A percentile compares a stretch with the other conserved stretches of the same genome.
Evolutionary conservation across 2,113 vertebrate genomes (phyloP).

Genomic region (Phrynosoma platyrhinos): DNA sequence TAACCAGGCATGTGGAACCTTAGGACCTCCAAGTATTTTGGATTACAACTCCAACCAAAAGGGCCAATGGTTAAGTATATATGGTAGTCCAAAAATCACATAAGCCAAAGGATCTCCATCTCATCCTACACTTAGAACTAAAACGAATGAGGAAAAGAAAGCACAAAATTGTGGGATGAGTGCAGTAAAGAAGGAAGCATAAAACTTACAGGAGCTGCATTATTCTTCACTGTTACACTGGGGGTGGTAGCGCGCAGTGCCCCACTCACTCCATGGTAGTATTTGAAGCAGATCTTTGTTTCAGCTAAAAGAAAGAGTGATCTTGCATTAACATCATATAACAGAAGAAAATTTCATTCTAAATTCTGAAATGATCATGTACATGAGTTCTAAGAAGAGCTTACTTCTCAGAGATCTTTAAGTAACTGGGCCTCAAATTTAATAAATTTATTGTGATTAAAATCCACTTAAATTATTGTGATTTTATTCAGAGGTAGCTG

Average conservation of each 20-base stretch:
- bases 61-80: neutral
- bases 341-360: neutral
- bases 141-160: constrained; percentile 2
- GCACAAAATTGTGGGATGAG: neutral
- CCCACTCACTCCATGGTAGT: constrained; percentile 95
- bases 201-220: constrained; percentile 85
- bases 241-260: constrained; percentile 93
- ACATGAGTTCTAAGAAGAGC: neutral
- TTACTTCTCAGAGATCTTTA: neutral
- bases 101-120: neutral
- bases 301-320: constrained; percentile 83
- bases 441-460: neutral
- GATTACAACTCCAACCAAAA: neutral
- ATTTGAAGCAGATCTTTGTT: constrained; percentile 98
- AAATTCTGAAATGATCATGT: neutral
- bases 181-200: neutral
- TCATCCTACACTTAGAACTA: neutral
- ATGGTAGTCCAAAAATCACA: neutral
- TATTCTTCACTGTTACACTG: constrained; percentile 91
- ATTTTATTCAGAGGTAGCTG: too few species aligned
- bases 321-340: constrained; percentile 8
- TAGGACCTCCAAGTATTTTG: neutral
- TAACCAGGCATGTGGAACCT: neutral
- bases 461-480: neutral
- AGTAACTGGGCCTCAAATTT: neutral